Conservation (phyloP, 2,888 invertebrate genomes). For the Pristionchus exspectatus region DNA sequence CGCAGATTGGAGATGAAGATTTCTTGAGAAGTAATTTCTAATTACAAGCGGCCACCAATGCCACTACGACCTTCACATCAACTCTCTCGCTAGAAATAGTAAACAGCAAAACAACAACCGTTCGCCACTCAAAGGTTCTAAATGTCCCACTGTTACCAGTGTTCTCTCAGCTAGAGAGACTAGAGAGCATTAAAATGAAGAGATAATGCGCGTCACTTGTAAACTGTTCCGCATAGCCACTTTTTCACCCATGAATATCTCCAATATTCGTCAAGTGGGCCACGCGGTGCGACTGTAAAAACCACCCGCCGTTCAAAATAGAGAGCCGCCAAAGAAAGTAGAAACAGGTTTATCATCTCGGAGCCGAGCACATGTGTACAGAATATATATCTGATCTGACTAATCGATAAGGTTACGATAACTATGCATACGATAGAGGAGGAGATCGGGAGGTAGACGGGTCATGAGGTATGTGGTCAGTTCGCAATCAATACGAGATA, state of each 20-base stretch:
- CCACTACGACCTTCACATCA: too few relatives aligned
- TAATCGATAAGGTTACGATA: background rate
- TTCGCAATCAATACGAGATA: background rate
- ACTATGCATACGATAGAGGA: background rate
- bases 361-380: too few relatives aligned
- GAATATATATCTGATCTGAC: background rate
- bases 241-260: background rate
- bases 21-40: too few relatives aligned
- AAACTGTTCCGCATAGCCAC: background rate
- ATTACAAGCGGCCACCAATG: too few relatives aligned
- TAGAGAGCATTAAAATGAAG: too few relatives aligned
- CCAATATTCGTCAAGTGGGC: background rate
- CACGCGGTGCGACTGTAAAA: background rate
- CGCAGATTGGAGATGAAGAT: too few relatives aligned
- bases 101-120: too few relatives aligned
- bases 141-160: too few relatives aligned
- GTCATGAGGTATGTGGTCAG: background rate
- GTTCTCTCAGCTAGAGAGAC: too few relatives aligned
- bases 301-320: slow-evolving; percentile 8
- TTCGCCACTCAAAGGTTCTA: too few relatives aligned
- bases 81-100: too few relatives aligned
- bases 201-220: background rate
- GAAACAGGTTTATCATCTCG: slow-evolving; percentile 2
- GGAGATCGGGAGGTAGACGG: background rate
- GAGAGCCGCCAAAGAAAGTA: background rate